Evolutionary conservation across 2,888 invertebrate species (phyloP).

Genomic region (Pollenia griseotomentosa): DNA sequence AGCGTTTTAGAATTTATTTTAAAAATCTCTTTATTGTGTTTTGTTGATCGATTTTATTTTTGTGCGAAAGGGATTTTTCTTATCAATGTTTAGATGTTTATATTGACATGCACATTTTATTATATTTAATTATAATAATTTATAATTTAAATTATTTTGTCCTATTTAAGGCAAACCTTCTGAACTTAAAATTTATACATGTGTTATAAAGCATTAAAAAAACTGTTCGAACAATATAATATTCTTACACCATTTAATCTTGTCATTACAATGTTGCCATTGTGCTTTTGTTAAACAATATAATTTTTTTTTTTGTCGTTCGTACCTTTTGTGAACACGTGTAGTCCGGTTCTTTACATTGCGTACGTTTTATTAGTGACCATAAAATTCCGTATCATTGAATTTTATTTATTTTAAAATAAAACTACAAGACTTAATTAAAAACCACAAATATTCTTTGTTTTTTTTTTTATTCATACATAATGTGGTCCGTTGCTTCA

Average conservation of each 20-base stretch:
- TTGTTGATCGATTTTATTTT: no score
- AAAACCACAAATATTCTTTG: conserved; percentile 66
- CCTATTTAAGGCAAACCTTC: no score
- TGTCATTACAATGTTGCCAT: conserved; percentile 36
- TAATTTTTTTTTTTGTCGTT: not conserved
- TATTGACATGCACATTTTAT: no score
- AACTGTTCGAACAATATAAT: conserved; percentile 17
- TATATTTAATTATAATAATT: no score
- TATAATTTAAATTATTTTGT: no score
- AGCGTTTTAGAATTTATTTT: no score
- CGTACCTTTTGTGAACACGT: conserved; percentile 11
- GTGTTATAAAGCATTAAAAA: not conserved
- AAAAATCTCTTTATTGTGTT: no score
- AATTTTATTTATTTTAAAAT: conserved; percentile 63
- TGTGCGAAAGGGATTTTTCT: no score
- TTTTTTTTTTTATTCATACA: conserved; percentile 8
- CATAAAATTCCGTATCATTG: conserved; percentile 65
- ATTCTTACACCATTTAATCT: conserved; percentile 46
- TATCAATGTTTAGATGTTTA: no score
- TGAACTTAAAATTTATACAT: no score
- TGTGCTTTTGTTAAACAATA: conserved; percentile 19
- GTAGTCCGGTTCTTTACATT: not conserved
- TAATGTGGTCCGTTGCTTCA: conserved; percentile 42
- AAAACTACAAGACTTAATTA: conserved; percentile 64
- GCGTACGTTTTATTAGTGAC: conserved; percentile 60